These are phyloP conservation scores for Loripinus fragilis DNA, from an alignment of 2,888 invertebrate species.

Conservation along the genomic window DNA sequence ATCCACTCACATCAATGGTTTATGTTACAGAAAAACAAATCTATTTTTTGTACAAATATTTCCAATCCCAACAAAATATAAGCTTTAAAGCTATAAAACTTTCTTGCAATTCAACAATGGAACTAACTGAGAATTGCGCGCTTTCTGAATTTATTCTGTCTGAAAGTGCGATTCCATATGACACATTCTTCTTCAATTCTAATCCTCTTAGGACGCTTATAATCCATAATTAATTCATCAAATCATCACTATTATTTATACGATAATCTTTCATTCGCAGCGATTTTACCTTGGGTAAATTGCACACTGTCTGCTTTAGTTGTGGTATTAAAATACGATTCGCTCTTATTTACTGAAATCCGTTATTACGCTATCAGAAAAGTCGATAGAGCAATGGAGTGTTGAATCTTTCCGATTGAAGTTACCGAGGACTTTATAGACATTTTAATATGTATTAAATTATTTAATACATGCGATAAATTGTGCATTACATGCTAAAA, in stretches of 20 bases:
- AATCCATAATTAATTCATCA: slow-evolving; percentile 6
- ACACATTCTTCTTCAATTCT: too few relatives aligned
- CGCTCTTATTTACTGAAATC: slow-evolving; percentile 12
- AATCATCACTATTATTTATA: background rate
- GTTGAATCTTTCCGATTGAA: background rate
- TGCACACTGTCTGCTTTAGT: too few relatives aligned
- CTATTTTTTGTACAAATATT: too few relatives aligned
- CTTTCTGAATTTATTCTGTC: background rate
- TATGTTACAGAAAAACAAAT: too few relatives aligned
- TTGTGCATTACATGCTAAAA: too few relatives aligned
- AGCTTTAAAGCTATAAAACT: too few relatives aligned
- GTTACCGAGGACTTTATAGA: too few relatives aligned
- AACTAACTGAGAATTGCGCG: background rate
- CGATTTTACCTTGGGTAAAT: background rate
- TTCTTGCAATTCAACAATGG: background rate
- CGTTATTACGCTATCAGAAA: background rate
- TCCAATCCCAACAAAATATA: too few relatives aligned
- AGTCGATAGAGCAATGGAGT: background rate
- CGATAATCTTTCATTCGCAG: background rate
- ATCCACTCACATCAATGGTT: too few relatives aligned
- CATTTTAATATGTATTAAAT: too few relatives aligned
- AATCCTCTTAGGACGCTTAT: slow-evolving; percentile 2
- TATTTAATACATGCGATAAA: too few relatives aligned
- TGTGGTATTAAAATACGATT: background rate
- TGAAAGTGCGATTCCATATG: background rate